Evolutionary conservation across 2,888 invertebrate species (phyloP).

Genomic region (Apotomis capreana): DNA sequence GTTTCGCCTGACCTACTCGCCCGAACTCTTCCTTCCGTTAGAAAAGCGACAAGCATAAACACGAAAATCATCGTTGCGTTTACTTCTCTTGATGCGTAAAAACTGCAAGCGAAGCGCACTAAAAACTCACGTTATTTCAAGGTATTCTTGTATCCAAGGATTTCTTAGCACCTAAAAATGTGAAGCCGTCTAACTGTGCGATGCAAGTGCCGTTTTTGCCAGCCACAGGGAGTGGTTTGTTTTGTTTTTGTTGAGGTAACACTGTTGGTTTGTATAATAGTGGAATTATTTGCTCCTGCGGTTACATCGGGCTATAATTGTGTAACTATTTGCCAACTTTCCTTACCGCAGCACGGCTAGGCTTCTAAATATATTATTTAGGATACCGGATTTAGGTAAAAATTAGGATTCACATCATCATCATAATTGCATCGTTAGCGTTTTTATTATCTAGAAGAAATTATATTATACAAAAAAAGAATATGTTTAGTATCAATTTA

Average conservation of each 20-base stretch:
- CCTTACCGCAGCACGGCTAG: constrained; percentile 16
- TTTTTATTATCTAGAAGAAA: no score
- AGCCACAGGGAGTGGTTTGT: constrained; percentile 9
- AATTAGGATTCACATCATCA: not conserved
- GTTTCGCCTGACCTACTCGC: not conserved
- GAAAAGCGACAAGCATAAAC: constrained; percentile 28
- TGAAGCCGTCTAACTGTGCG: constrained; percentile 1
- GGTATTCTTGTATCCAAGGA: constrained; percentile 23
- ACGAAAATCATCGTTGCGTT: constrained; percentile 12
- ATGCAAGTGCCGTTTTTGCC: constrained; percentile 6
- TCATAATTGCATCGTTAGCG: no score
- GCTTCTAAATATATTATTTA: not conserved
- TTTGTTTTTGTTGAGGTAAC: constrained; percentile 12
- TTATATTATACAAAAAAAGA: no score
- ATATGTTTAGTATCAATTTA: no score
- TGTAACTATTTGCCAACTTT: constrained; percentile 24
- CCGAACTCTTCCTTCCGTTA: constrained; percentile 25
- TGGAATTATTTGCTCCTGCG: constrained; percentile 27
- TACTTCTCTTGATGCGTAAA: constrained; percentile 15
- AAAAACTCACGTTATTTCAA: constrained; percentile 30
- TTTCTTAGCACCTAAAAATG: constrained; percentile 18
- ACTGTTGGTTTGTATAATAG: constrained; percentile 17
- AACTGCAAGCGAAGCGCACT: constrained; percentile 10
- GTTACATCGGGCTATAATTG: constrained; percentile 26
- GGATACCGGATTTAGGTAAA: not conserved